phyloP scores from a whole-genome alignment of 1,140 invertebrate genomes.

The Kradibia gibbosae region DNA sequence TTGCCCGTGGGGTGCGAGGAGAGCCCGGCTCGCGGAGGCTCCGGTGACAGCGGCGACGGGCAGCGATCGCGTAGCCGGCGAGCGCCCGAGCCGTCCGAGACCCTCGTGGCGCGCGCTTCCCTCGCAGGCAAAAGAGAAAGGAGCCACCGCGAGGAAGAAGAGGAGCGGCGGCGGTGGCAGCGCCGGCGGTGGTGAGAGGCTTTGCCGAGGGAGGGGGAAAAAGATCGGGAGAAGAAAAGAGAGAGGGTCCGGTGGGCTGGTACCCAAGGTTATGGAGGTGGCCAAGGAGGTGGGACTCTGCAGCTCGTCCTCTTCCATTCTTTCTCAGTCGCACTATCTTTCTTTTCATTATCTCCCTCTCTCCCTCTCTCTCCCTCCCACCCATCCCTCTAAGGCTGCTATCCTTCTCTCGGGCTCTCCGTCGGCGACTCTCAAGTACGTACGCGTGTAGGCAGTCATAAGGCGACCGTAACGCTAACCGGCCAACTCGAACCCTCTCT shows the following conservation, averaged over 20 bases:
- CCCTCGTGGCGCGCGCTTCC: not conserved
- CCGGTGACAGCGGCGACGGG: conserved; percentile 56
- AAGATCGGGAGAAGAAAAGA: conserved; percentile 54
- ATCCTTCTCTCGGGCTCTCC: not conserved
- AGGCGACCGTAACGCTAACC: conserved; percentile 69
- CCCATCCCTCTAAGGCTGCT: not conserved
- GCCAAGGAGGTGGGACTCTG: conserved; percentile 70
- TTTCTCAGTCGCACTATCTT: conserved; percentile 13
- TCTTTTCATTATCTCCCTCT: not conserved
- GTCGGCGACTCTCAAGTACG: conserved; percentile 55
- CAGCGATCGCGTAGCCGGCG: conserved; percentile 52
- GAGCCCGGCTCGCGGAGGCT: conserved; percentile 28
- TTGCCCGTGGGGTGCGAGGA: not conserved
- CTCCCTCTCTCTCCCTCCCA: conserved; percentile 50
- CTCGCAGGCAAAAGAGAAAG: conserved; percentile 35
- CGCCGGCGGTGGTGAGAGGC: not conserved
- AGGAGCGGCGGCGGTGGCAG: not conserved
- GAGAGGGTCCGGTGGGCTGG: conserved; percentile 72
- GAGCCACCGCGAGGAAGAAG: conserved; percentile 2
- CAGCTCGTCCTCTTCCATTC: conserved; percentile 64
- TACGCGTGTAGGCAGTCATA: conserved; percentile 69
- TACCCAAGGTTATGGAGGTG: conserved; percentile 70
- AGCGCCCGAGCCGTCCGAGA: not conserved
- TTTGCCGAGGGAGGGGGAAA: conserved; percentile 13
- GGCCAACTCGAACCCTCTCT: conserved; percentile 50